phyloP scores from a whole-genome alignment of 2,888 invertebrate genomes.

The Hemicrepidius hirtus region DNA sequence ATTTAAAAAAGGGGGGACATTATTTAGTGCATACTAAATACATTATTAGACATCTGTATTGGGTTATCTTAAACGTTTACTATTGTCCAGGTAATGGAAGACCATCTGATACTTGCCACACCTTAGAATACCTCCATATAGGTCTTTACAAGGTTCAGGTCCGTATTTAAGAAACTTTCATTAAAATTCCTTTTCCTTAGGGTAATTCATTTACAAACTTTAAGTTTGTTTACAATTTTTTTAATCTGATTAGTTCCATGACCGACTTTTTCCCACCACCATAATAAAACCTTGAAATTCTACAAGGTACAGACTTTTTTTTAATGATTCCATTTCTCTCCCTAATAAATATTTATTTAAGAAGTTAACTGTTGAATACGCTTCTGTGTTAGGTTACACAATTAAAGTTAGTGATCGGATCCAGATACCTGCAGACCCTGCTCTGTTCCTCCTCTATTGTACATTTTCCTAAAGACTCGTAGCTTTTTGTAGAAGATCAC shows the following conservation, averaged over 20 bases:
- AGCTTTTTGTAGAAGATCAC: slow-evolving; percentile 19
- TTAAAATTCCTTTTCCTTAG: not conserved
- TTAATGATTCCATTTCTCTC: not conserved
- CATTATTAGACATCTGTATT: slow-evolving; percentile 34
- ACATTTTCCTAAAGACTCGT: slow-evolving; percentile 26
- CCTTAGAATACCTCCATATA: slow-evolving; percentile 28
- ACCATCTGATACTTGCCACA: slow-evolving; percentile 42
- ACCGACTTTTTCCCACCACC: too few relatives aligned
- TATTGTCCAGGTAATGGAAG: slow-evolving; percentile 43
- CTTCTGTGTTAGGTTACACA: slow-evolving; percentile 19
- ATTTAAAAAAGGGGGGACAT: not conserved
- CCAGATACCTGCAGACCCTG: slow-evolving; percentile 26
- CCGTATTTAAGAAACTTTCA: not conserved
- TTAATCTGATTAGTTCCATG: too few relatives aligned
- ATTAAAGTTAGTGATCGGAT: slow-evolving; percentile 14
- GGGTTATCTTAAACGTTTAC: slow-evolving; percentile 33
- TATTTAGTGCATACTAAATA: slow-evolving; percentile 35
- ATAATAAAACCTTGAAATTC: too few relatives aligned
- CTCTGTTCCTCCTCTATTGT: slow-evolving; percentile 27
- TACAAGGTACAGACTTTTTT: too few relatives aligned
- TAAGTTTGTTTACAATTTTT: too few relatives aligned
- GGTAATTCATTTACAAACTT: too few relatives aligned
- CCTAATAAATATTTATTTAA: not conserved
- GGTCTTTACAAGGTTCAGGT: not conserved
- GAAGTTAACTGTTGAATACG: slow-evolving; percentile 8